Percentiles rank a stretch among this genome's conserved stretches.
These are phyloP conservation scores for Urosaurus nigricauda DNA, from an alignment of 2,797 vertebrate species.

Conservation along the genomic window DNA sequence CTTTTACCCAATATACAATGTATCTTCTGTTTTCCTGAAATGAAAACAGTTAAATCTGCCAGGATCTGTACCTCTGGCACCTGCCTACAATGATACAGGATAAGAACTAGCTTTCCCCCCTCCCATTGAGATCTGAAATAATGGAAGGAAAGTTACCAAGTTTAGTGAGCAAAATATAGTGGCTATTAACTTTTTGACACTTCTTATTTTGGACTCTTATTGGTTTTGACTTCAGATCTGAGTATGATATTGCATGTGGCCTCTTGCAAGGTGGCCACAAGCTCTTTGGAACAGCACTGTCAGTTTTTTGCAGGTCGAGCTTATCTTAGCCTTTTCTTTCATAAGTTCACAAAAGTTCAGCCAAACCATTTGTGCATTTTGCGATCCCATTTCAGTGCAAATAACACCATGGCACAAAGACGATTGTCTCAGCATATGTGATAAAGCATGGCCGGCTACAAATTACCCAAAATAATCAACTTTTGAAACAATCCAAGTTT, in stretches of 20 bases:
- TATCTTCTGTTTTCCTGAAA: conserved; percentile 50
- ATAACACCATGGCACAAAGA: neutral
- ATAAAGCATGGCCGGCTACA: neutral
- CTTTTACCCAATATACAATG: conserved; percentile 39
- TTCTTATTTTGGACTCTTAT: conserved; percentile 39
- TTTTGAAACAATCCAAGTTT: neutral
- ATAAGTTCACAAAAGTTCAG: conserved; percentile 31
- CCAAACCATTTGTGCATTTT: conserved; percentile 26
- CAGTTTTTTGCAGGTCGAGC: conserved; percentile 18
- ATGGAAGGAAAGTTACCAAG: conserved; percentile 34
- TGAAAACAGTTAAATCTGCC: conserved; percentile 46
- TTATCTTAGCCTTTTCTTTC: conserved; percentile 44
- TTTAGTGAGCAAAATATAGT: conserved; percentile 44
- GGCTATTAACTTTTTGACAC: conserved; percentile 40
- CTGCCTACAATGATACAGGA: conserved; percentile 37
- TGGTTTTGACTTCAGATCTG: conserved; percentile 14
- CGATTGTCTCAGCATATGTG: neutral
- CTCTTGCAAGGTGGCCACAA: conserved; percentile 1
- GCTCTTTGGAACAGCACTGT: conserved; percentile 8
- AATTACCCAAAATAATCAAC: neutral
- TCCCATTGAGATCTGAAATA: conserved; percentile 33
- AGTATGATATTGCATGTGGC: conserved; percentile 23
- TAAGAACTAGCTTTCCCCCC: conserved; percentile 38
- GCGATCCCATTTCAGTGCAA: neutral
- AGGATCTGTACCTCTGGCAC: conserved; percentile 41